A percentile compares a stretch with the other conserved stretches of the same genome.
Conservation (phyloP, 2,797 vertebrate genomes). For the Huso huso region DNA sequence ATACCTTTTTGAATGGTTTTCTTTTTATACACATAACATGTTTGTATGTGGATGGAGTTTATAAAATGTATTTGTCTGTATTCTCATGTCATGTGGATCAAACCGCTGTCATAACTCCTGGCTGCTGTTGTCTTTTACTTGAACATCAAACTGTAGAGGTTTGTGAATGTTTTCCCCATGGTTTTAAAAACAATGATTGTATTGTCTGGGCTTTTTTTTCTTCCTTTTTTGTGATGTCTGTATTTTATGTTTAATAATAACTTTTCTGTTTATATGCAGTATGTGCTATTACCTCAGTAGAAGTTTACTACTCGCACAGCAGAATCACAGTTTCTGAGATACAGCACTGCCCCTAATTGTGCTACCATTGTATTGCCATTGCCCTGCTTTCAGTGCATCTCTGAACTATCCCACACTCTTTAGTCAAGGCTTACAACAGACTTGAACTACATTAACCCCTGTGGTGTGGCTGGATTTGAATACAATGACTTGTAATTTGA, state of each 20-base stretch:
- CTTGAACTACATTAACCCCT: too few relatives aligned
- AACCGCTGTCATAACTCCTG: constrained; percentile 12
- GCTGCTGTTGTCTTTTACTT: constrained; percentile 13
- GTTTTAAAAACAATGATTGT: constrained; percentile 24
- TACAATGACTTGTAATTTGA: too few relatives aligned
- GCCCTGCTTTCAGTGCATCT: too few relatives aligned
- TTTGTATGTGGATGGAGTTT: constrained; percentile 20
- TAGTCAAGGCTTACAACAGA: too few relatives aligned
- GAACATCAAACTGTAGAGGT: neutral
- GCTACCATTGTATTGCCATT: too few relatives aligned
- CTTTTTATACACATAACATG: constrained; percentile 13
- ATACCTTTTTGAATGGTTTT: constrained; percentile 21
- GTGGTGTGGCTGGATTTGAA: too few relatives aligned
- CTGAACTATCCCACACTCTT: too few relatives aligned
- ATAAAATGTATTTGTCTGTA: constrained; percentile 9
- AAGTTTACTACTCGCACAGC: too few relatives aligned
- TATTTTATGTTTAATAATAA: constrained; percentile 62
- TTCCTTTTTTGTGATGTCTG: constrained; percentile 39
- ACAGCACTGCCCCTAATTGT: too few relatives aligned
- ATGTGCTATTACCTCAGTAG: too few relatives aligned
- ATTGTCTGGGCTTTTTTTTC: constrained; percentile 6
- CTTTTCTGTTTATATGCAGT: constrained; percentile 10
- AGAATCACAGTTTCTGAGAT: too few relatives aligned
- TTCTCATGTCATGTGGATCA: constrained; percentile 13
- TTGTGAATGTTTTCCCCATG: constrained; percentile 18